Base-by-base conservation (phyloP, 2,888 invertebrate species). In the Trimorus sp. region DNA sequence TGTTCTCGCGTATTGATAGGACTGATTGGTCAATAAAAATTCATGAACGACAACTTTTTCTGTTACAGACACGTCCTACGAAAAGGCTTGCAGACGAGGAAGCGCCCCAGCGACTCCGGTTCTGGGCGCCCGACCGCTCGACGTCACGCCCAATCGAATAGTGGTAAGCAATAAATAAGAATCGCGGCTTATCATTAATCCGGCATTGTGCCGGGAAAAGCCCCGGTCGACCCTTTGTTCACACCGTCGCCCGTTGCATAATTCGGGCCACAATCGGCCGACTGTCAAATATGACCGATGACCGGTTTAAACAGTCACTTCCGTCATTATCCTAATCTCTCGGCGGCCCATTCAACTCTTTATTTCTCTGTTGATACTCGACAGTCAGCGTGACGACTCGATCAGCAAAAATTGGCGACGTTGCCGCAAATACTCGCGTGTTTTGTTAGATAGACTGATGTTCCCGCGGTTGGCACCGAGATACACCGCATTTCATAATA, bases 41-140 rank as follows among this genome's bases (percentile, higher is more conserved):
- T 26, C 26, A 26, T 26, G 26, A 26, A 26, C 26, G 26, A 26
- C 4, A 26, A 26, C 26, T 26, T 82, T 85, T 84, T 85, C 85
- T 87, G 89, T 94, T 94, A 26, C 94, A 97, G 97, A 97, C 92
- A 97, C 97, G 87, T 97, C 97, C 86, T 97, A 97, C 93, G 97
- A 97, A 93, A 97, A 97, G 92, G 96, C 97, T 92, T 97, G 96
- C 91, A 94, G 96, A 86, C 94, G 96, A 86, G 96, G 96, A 83
- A 96, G 96, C 87, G 97, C 97, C 76, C 97, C 97, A 80, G 95
- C 96, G 86, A 96, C 97, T 86, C 96, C 96, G 79, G 95, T 97
- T 84, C 94, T 96, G 85, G 96, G 96, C 84, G 93, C 93, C 81
- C 89, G 93, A 84, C 92, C 94, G 93, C 92, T 95, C 93, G 94